phyloP scores from a whole-genome alignment of 2,888 invertebrate species.

The Clostera curtula region DNA sequence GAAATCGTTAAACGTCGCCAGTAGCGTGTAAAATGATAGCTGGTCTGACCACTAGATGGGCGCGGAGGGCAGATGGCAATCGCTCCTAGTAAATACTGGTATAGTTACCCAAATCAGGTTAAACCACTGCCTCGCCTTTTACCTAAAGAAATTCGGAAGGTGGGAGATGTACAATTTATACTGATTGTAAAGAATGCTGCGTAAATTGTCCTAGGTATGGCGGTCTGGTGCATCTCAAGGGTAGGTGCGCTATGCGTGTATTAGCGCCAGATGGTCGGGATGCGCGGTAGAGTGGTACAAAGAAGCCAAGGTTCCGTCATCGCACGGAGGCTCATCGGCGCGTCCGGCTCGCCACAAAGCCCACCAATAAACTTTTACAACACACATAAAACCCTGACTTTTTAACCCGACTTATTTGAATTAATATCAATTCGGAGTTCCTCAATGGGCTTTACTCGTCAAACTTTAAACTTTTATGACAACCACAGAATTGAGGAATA shows the following conservation, averaged over 20 bases:
- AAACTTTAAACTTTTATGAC: constrained; percentile 73
- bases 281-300: constrained; percentile 23
- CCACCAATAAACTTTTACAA: constrained; percentile 73
- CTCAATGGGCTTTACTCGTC: constrained; percentile 75
- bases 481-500: constrained; percentile 70
- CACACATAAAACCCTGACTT: constrained; percentile 73
- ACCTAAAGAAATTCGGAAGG: too few relatives aligned
- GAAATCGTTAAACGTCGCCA: too few relatives aligned
- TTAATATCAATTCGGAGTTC: constrained; percentile 74
- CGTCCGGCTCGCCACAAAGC: constrained; percentile 71
- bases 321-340: constrained; percentile 58
- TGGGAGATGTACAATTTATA: too few relatives aligned
- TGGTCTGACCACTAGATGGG: too few relatives aligned
- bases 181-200: too few relatives aligned
- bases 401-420: constrained; percentile 75
- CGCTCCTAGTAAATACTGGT: too few relatives aligned
- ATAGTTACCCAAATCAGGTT: too few relatives aligned
- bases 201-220: too few relatives aligned
- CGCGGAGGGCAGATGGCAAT: too few relatives aligned
- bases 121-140: too few relatives aligned
- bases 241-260: constrained; percentile 18
- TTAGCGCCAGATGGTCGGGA: constrained; percentile 25
- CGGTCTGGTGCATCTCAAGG: too few relatives aligned
- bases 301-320: constrained; percentile 59
- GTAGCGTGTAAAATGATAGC: too few relatives aligned